Conservation (phyloP, 2,797 vertebrate species). For the Syngnathus acus region DNA sequence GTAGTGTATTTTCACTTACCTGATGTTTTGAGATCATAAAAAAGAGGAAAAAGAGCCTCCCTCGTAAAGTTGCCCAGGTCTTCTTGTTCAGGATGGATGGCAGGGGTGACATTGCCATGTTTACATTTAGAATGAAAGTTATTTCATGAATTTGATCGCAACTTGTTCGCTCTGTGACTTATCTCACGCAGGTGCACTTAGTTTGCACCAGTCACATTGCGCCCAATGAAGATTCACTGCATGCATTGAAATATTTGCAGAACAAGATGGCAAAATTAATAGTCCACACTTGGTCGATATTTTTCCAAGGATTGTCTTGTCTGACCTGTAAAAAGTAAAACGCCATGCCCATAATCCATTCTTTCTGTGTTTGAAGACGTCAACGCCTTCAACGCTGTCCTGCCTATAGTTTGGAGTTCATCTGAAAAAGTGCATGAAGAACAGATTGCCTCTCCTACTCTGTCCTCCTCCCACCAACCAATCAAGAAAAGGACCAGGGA, state of each 20-base stretch:
- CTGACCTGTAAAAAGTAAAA: background rate
- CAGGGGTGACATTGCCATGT: conserved; percentile 48
- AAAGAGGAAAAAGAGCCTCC: conserved; percentile 32
- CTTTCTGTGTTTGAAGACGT: background rate
- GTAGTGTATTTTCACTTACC: background rate
- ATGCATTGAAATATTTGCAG: background rate
- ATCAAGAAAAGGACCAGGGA: conserved; percentile 57
- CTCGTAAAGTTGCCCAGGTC: conserved; percentile 14
- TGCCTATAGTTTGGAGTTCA: conserved; percentile 23
- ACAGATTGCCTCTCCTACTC: conserved; percentile 51
- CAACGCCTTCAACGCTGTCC: conserved; percentile 2
- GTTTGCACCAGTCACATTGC: too few relatives aligned
- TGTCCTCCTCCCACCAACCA: conserved; percentile 63
- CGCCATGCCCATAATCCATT: background rate
- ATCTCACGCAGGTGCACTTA: conserved; percentile 7
- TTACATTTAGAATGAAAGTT: conserved; percentile 35
- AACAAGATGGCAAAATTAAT: background rate
- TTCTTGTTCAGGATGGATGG: conserved; percentile 33
- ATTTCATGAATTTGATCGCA: conserved; percentile 1
- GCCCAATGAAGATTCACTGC: background rate
- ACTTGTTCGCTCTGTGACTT: conserved; percentile 16
- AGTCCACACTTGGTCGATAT: background rate
- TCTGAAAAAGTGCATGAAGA: conserved; percentile 51
- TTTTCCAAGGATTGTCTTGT: background rate
- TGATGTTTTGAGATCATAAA: background rate